A percentile compares a stretch with the other conserved stretches of the same genome.
phyloP scores from a whole-genome alignment of 2,797 vertebrate genomes.

The Melanotaenia boesemani region DNA sequence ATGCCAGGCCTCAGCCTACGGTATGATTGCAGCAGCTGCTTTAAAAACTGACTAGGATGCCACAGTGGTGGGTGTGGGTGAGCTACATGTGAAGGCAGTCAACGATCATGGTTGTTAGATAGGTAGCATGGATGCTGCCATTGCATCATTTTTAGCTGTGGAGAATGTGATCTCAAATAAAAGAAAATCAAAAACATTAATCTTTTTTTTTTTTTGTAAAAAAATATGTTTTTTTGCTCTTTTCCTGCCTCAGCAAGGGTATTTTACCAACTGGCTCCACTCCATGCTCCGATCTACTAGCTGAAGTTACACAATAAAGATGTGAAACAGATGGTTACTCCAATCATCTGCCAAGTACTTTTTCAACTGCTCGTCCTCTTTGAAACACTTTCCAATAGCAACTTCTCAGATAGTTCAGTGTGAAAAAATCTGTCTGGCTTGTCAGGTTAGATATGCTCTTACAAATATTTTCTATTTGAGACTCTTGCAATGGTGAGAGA shows the following conservation, averaged over 20 bases:
- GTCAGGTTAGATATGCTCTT: slow-evolving; percentile 1
- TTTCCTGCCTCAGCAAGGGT: neutral
- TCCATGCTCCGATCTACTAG: neutral
- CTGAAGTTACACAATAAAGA: neutral
- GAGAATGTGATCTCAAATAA: neutral
- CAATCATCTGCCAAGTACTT: neutral
- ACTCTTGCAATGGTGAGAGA: neutral
- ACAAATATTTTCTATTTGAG: neutral
- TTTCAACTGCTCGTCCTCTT: neutral
- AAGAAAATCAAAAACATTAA: neutral
- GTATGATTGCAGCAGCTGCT: neutral
- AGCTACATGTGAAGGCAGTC: neutral
- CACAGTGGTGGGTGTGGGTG: neutral
- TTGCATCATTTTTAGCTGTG: neutral
- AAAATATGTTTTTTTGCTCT: neutral
- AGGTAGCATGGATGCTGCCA: neutral
- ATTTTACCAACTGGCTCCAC: neutral
- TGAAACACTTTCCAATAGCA: slow-evolving; percentile 1
- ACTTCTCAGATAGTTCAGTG: neutral
- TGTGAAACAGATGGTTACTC: neutral
- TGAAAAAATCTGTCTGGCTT: neutral
- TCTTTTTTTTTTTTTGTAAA: no score
- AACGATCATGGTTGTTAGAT: neutral
- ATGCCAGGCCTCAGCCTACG: neutral
- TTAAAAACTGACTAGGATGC: neutral